Evolutionary conservation across 2,113 vertebrate genomes (phyloP).

Genomic region (Cinclus mexicanus): DNA sequence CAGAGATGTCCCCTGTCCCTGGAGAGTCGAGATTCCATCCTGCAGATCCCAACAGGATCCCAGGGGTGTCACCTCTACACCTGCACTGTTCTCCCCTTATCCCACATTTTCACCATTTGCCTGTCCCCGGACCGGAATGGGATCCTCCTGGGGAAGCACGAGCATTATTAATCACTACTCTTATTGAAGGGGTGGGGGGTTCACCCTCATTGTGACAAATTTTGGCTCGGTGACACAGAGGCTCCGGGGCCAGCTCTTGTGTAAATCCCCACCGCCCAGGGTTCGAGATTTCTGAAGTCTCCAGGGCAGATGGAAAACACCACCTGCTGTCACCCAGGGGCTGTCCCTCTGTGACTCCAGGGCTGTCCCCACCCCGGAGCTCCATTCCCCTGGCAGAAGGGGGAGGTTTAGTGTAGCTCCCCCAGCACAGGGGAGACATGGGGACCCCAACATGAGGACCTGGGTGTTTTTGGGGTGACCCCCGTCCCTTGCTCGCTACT

Average conservation of each 20-base stretch:
- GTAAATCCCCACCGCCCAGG: background rate
- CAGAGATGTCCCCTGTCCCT: accelerated
- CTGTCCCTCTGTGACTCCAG: background rate
- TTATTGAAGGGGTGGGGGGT: accelerated
- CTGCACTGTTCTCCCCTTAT: accelerated
- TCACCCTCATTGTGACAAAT: background rate
- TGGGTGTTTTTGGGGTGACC: background rate
- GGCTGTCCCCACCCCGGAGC: background rate
- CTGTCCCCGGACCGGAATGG: accelerated
- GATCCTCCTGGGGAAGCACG: background rate
- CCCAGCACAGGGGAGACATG: background rate
- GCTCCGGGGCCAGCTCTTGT: background rate
- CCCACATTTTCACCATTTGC: background rate
- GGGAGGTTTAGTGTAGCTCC: background rate
- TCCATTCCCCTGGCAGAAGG: background rate
- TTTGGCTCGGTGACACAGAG: background rate
- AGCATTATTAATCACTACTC: background rate
- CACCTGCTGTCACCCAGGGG: background rate
- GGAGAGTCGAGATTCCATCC: background rate
- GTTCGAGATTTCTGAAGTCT: background rate
- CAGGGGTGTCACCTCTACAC: background rate
- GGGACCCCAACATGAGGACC: accelerated
- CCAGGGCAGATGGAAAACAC: background rate
- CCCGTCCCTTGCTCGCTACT: accelerated
- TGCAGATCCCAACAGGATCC: background rate